Base-by-base conservation (phyloP, 2,888 invertebrate species). In the Acronicta psi region DNA sequence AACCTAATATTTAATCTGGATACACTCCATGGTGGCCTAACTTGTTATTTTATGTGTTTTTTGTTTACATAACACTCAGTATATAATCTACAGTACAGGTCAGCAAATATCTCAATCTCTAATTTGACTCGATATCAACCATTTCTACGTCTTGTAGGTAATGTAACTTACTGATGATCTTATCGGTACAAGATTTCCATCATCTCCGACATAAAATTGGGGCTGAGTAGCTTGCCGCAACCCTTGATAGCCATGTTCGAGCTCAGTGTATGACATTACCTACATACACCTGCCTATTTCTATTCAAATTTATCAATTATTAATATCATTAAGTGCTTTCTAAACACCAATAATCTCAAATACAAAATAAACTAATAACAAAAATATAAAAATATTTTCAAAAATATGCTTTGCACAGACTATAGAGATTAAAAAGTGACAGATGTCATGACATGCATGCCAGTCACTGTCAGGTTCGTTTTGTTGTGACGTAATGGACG, bases 161-260 rank as follows among this genome's bases (percentile, higher is more conserved):
- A 54, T 53, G 56, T 59, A 73, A 95, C 95, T 95, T 95, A 96
- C 95, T 83, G 95, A 86, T 80, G 93, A 90, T 87, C 93, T 92
- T 91, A 95, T 84, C 73, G 93, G 92, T 64, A 94, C 94, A 86
- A 95, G 94, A 92, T 95, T 95, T 87, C 95, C 95, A 89, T 96
- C 95, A 81, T 95, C 95, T 81, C 96, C 97, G 85, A 97, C 95
- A 94, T 96, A 96, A 93, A 97, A 97, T 83, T 96, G 95, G 67
- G 95, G 96, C 72, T 95, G 94, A 84, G 94, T 89, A 77, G 95
- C 95, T 91, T 96, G 97, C 87, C 96, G 96, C 88, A 97, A 95
- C 83, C 97, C 98, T 95, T 98, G 98, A 94, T 98, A 98, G 79
- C 98, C 98, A 95, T 97, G 97, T 95, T 98, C 98, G 84, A 98